These are phyloP conservation scores for Arctia plantaginis DNA, from an alignment of 2,888 invertebrate species.

Conservation along the genomic window DNA sequence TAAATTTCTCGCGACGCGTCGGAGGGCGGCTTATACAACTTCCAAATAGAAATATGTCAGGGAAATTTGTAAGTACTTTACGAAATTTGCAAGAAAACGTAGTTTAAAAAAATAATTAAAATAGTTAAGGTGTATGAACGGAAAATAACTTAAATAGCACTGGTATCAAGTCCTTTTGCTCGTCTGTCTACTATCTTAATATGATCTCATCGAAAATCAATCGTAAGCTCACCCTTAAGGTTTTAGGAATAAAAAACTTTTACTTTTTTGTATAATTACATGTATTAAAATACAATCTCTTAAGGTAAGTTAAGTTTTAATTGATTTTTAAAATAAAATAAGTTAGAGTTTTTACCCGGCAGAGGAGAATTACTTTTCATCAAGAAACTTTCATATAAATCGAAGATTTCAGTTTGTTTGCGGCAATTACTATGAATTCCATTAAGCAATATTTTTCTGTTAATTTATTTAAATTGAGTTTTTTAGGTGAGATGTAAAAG, in stretches of 20 bases:
- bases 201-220: not conserved
- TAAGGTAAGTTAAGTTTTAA: no score
- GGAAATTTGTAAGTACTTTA: not conserved
- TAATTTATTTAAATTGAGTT: no score
- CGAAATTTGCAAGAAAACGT: no score
- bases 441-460: no score
- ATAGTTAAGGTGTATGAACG: no score
- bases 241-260: no score
- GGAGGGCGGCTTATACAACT: conserved; percentile 21
- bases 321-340: no score
- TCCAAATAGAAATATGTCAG: not conserved
- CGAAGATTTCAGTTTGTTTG: not conserved
- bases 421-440: not conserved
- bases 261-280: no score
- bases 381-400: not conserved
- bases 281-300: no score
- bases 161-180: not conserved
- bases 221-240: no score
- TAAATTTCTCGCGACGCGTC: conserved; percentile 18
- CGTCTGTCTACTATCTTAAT: not conserved
- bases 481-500: no score
- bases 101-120: no score
- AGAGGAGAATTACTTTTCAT: not conserved
- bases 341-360: not conserved
- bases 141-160: not conserved